Percentiles rank a stretch among this genome's conserved stretches.
phyloP scores from a whole-genome alignment of 2,113 vertebrate species.

The Zingel zingel region DNA sequence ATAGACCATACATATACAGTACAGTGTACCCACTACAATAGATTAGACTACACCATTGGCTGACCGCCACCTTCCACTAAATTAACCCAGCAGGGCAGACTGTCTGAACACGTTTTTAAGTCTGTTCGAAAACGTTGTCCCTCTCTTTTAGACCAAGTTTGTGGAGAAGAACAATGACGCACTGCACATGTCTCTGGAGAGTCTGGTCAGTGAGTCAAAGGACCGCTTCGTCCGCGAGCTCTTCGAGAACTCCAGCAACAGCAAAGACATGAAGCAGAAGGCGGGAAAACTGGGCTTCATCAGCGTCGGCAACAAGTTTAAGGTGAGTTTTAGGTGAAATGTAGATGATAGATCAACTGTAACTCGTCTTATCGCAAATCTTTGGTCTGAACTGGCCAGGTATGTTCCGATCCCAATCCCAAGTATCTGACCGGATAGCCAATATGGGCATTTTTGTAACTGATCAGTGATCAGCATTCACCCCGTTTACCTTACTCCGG shows the following conservation, averaged over 20 bases:
- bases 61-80: background rate
- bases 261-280: constrained; percentile 94
- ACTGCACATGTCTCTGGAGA: constrained; percentile 96
- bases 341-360: background rate
- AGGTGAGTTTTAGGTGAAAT: constrained; percentile 81
- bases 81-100: background rate
- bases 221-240: constrained; percentile 93
- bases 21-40: no score
- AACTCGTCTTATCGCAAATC: no score
- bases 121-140: background rate
- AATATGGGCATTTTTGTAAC: no score
- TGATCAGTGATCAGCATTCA: no score
- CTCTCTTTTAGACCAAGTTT: constrained; percentile 90
- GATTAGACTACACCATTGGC: no score
- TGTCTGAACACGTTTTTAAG: background rate
- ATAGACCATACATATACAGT: no score
- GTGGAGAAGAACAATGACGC: constrained; percentile 99
- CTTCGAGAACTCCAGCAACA: constrained; percentile 92
- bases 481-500: no score
- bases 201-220: constrained; percentile 94
- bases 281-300: constrained; percentile 98
- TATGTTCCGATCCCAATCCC: no score
- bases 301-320: constrained; percentile 99
- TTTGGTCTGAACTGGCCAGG: no score
- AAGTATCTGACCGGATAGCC: no score